Evolutionary conservation across 2,888 invertebrate genomes (phyloP).

Genomic region (Agriopis leucophaearia): DNA sequence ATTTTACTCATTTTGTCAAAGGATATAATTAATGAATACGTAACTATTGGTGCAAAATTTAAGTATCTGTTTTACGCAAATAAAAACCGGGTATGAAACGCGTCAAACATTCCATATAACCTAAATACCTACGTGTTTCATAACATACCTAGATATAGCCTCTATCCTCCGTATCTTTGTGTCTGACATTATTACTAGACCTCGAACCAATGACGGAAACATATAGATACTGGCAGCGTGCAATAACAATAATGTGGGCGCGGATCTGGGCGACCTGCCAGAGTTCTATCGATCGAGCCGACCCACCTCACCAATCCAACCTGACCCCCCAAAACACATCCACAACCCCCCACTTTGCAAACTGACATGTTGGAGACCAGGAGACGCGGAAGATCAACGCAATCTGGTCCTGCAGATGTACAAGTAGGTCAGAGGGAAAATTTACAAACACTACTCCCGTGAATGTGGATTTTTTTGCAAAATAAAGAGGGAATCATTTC

Average conservation of each 20-base stretch:
- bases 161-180: constrained; percentile 69
- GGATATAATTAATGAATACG: no score
- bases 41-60: no score
- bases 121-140: constrained; percentile 45
- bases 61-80: no score
- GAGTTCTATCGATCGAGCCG: constrained; percentile 80
- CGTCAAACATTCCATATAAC: constrained; percentile 53
- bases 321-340: constrained; percentile 73
- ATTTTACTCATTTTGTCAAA: no score
- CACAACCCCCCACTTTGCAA: constrained; percentile 61
- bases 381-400: constrained; percentile 64
- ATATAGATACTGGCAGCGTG: constrained; percentile 79
- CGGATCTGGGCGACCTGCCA: constrained; percentile 85
- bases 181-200: constrained; percentile 74
- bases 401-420: constrained; percentile 71
- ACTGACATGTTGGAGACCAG: constrained; percentile 54
- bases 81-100: constrained; percentile 11
- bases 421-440: constrained; percentile 86
- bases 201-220: constrained; percentile 78
- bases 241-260: constrained; percentile 85
- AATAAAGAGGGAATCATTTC: constrained; percentile 77
- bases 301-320: constrained; percentile 67
- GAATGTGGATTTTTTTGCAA: constrained; percentile 65
- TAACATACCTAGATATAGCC: constrained; percentile 28
- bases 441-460: constrained; percentile 83